Conservation (phyloP, 2,888 invertebrate genomes). For the Lampropteryx suffumata region DNA sequence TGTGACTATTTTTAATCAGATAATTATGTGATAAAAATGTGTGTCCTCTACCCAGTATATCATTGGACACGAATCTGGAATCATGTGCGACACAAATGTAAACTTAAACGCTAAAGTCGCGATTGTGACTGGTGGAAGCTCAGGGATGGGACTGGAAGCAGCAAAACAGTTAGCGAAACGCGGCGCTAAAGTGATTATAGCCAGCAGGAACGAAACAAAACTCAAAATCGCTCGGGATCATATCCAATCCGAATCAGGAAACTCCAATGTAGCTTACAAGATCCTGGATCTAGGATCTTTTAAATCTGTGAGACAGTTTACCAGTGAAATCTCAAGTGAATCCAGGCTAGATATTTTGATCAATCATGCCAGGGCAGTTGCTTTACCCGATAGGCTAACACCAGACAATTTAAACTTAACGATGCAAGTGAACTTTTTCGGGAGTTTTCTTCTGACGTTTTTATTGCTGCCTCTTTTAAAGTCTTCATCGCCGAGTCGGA, state of each 20-base stretch:
- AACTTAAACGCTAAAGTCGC: constrained; percentile 64
- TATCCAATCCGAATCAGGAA: constrained; percentile 59
- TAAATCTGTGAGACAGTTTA: constrained; percentile 80
- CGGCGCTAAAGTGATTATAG: constrained; percentile 77
- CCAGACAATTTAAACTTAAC: constrained; percentile 85
- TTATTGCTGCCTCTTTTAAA: constrained; percentile 82
- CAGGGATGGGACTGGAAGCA: constrained; percentile 70
- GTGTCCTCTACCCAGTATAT: constrained; percentile 36
- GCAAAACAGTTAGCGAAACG: constrained; percentile 69
- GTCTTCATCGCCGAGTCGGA: constrained; percentile 81
- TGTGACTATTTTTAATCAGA: constrained; percentile 36
- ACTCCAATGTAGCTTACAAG: constrained; percentile 54
- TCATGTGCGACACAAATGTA: constrained; percentile 51
- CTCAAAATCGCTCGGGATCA: constrained; percentile 57
- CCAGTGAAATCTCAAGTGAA: constrained; percentile 64
- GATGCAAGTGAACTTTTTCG: constrained; percentile 88
- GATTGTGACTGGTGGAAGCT: constrained; percentile 68
- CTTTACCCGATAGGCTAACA: constrained; percentile 70
- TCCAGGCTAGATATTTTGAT: constrained; percentile 75
- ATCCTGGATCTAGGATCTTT: constrained; percentile 70
- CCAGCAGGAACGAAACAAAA: constrained; percentile 75
- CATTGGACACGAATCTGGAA: constrained; percentile 8
- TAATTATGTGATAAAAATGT: constrained; percentile 22
- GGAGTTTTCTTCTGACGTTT: constrained; percentile 88
- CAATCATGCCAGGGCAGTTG: constrained; percentile 83